Base-by-base conservation (phyloP, 2,888 invertebrate species). In the Spisula subtruncata region DNA sequence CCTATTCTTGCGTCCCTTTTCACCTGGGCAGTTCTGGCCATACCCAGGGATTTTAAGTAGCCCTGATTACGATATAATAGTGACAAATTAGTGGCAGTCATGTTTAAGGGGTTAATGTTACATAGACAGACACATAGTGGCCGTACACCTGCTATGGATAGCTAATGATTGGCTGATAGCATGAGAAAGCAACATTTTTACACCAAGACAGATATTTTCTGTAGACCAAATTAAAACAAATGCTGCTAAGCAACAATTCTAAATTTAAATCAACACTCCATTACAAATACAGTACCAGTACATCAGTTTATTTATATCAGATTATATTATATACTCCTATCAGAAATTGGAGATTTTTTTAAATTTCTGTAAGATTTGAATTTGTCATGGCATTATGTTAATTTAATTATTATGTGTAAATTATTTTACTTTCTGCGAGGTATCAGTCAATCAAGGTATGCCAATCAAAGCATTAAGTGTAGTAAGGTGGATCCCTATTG, bases 1-100 rank as follows among this genome's bases (percentile, higher is more conserved):
- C 99, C 99, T 94, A 99, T 99, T 88, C 99, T 98, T 0, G 99
- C 99, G 97, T 99, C 99, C 81, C 99, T 90, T 90, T 96, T 96
- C 56, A 97, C 97, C 93, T 97, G 96, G 60, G 96, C 96, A 25
- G 97, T 97, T 48, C 97, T 91, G 16, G 96, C 95, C 95, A 96
- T 94, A 86, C 97, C 99, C 95, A 99, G 97, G 87, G 99, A 99
- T 97, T 98, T 98, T 92, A 99, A 97, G 97, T 99, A 99, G 41
- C 98, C 98, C 98, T 98, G 75, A 86, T 87, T 71, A 87, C 81
- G 85, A 84, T 84, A 84, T 81, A 89, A 48, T 35, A 75, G 75
- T 75, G 75, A 75, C 35, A 32, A 4, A 75, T 75, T 75, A 75
- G 35, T 32, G 75, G 75, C 35, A 35, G 75, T 32, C 20, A 75